A percentile compares a stretch with the other conserved stretches of the same genome.
Conservation (phyloP, 2,888 invertebrate genomes). For the Chrysolina americana region DNA sequence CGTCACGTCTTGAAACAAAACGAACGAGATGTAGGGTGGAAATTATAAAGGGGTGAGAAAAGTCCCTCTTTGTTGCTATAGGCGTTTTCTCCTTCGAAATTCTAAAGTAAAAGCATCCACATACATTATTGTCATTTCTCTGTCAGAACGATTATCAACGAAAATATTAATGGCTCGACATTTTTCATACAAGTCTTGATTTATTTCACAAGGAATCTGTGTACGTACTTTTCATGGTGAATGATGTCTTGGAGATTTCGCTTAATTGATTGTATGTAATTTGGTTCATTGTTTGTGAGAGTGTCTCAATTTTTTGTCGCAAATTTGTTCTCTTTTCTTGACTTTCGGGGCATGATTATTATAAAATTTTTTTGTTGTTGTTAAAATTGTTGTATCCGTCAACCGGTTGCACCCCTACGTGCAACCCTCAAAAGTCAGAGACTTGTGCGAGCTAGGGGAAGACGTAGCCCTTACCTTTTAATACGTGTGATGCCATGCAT, state of each 20-base stretch:
- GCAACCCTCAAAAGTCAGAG: too few species aligned
- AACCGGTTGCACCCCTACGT: too few species aligned
- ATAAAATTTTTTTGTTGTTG: too few species aligned
- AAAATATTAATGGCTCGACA: constrained; percentile 70
- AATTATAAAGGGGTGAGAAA: constrained; percentile 58
- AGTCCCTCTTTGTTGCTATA: constrained; percentile 60
- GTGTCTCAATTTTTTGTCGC: neutral
- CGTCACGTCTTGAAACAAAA: constrained; percentile 67
- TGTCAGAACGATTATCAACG: constrained; percentile 69
- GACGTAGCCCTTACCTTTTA: too few species aligned
- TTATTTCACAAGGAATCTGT: constrained; percentile 67
- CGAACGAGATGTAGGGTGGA: constrained; percentile 64
- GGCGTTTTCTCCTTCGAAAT: constrained; percentile 58
- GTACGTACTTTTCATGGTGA: constrained; percentile 63
- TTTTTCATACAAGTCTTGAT: constrained; percentile 69
- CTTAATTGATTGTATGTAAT: constrained; percentile 59
- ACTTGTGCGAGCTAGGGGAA: too few species aligned
- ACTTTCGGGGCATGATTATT: too few species aligned
- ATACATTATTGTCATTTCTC: constrained; percentile 70
- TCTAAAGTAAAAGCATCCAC: constrained; percentile 64
- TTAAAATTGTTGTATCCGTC: too few species aligned
- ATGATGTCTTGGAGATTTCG: constrained; percentile 59
- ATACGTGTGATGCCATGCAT: too few species aligned
- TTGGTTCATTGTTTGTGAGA: constrained; percentile 55
- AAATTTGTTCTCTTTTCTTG: neutral